Evolutionary conservation across 2,888 invertebrate genomes (phyloP), one percentile per base, ranked within the genome.

Genomic region (Erynnis tages): DNA sequence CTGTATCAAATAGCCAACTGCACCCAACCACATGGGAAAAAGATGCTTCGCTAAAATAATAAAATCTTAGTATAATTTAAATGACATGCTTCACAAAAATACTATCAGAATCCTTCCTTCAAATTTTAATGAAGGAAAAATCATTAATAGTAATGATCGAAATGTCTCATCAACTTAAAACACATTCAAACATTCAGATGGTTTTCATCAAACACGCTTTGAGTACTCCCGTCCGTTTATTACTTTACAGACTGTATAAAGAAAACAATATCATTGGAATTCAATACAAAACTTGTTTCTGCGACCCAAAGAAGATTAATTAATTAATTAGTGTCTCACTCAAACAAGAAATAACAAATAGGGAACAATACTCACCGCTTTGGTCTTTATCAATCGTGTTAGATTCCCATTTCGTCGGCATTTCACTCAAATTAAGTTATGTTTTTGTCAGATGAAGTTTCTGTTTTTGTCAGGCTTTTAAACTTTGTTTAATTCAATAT

Each of bases 391-490:
- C 34, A 46, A 46, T 46, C 35, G 45, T 35, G 34, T 46, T 35
- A 17, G 10, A 35, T 46, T 46, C n/a, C 25, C 19, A 34, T 11
- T 47, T 37, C 13, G 37, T 37, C 27, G 19, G 13, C 46, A 11
- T 29, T 47, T 29, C 27, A 37, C 23, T 25, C 29, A 37, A 35
- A 47, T 44, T 32, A 44, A 37, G 35, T 50, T 50, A 43, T 25
- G 17, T 44, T 44, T n/a, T 29, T 21, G 43, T 37, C 41, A 29
- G 27, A 35, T 50, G 13, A 43, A 35, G 34, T 30, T 30, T 38
- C 27, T 52, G 37, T 44, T 44, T 44, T 45, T 52, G 52, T 52
- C 38, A 44, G 52, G 37, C 44, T 37, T 52, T 30, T 45, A 38
- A 52, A 52, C 52, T 52, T 52, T 38, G 23, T 13, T 29, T 38